Evolutionary conservation across 2,797 vertebrate species (phyloP).

Genomic region (Poeciliopsis gracilis): DNA sequence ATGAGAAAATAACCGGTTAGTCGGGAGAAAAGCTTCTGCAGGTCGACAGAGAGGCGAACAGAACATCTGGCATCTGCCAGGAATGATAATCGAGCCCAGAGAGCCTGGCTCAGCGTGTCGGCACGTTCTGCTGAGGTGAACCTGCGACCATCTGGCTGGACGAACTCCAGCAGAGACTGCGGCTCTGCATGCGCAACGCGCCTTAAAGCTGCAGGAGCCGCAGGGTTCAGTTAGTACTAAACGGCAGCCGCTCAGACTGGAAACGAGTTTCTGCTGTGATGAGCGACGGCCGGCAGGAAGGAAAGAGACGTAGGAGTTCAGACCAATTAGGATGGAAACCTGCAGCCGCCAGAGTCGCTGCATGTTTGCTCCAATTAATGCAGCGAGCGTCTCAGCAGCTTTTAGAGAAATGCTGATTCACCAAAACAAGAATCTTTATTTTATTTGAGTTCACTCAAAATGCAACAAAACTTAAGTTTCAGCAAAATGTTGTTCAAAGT

Average conservation of each 20-base stretch:
- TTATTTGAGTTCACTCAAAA: too few relatives aligned
- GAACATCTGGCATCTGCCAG: slow-evolving; percentile 7
- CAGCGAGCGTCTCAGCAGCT: not conserved
- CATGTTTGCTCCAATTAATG: not conserved
- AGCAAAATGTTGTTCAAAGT: too few relatives aligned
- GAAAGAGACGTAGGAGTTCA: not conserved
- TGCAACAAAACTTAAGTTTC: too few relatives aligned
- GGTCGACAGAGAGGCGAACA: not conserved
- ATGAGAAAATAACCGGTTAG: not conserved
- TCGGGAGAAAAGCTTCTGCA: not conserved
- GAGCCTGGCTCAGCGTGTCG: slow-evolving; percentile 4
- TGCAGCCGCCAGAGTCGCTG: not conserved
- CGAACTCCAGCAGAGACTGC: slow-evolving; percentile 30
- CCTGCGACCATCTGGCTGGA: slow-evolving; percentile 46
- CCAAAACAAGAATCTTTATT: not conserved
- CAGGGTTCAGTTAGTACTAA: slow-evolving; percentile 53
- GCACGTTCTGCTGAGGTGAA: slow-evolving; percentile 39
- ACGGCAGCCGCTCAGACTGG: slow-evolving; percentile 12
- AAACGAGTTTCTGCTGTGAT: not conserved
- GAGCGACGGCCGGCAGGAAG: slow-evolving; percentile 17
- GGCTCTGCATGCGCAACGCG: slow-evolving; percentile 41
- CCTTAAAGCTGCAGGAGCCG: slow-evolving; percentile 57
- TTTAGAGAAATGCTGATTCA: not conserved
- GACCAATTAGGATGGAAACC: not conserved
- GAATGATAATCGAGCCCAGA: not conserved